Evolutionary conservation across 2,113 vertebrate genomes (phyloP).

Genomic region (Gadus macrocephalus): DNA sequence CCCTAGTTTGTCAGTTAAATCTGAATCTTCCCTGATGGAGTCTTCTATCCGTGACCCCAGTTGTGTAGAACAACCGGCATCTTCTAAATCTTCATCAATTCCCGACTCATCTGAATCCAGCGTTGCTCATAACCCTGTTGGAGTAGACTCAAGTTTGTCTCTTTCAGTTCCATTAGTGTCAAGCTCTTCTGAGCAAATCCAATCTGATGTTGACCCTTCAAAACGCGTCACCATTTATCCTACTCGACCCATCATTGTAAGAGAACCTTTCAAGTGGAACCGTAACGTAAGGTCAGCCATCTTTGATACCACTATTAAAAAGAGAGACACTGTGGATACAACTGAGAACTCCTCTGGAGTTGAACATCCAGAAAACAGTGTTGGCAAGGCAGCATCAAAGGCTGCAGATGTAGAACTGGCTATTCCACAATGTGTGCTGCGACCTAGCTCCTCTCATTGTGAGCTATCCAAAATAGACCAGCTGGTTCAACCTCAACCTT

Average conservation of each 20-base stretch:
- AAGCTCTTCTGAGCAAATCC: background rate
- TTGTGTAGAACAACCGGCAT: constrained; percentile 1
- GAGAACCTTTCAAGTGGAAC: background rate
- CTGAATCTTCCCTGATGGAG: constrained; percentile 28
- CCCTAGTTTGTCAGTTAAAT: constrained; percentile 7
- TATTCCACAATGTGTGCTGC: constrained; percentile 15
- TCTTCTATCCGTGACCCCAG: constrained; percentile 2
- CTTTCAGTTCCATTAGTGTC: background rate
- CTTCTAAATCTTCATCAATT: constrained; percentile 3
- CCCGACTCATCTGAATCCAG: background rate
- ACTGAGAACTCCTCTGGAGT: constrained; percentile 40
- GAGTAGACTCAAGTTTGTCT: no score
- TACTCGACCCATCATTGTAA: background rate
- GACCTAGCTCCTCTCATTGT: constrained; percentile 26
- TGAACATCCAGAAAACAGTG: constrained; percentile 19
- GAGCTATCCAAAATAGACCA: constrained; percentile 34
- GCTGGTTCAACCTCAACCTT: constrained; percentile 13
- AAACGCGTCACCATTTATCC: constrained; percentile 2
- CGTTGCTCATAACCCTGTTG: background rate
- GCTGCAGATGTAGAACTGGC: constrained; percentile 9
- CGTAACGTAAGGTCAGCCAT: constrained; percentile 30
- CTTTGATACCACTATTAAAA: constrained; percentile 33
- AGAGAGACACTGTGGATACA: constrained; percentile 26
- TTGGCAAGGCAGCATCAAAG: constrained; percentile 28
- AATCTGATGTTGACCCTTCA: constrained; percentile 12